phyloP scores from a whole-genome alignment of 2,888 invertebrate species.

The Sinhomidia bicolor region DNA sequence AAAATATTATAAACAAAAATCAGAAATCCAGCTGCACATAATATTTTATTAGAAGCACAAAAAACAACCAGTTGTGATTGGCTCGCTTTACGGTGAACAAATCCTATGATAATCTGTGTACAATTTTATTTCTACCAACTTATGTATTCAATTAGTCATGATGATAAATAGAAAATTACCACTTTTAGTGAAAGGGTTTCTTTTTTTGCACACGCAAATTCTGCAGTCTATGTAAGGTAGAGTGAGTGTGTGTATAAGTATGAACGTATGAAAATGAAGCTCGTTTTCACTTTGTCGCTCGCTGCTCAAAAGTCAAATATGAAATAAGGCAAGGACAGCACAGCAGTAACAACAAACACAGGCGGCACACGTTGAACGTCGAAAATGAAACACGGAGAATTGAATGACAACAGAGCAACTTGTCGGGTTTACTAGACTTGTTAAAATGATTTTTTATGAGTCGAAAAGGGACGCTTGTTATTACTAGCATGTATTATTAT shows the following conservation, averaged over 20 bases:
- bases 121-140: neutral
- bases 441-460: neutral
- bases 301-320: neutral
- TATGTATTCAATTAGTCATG: neutral
- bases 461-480: neutral
- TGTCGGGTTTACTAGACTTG: neutral
- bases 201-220: neutral
- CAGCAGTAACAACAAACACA: neutral
- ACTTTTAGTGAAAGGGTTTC: neutral
- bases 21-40: no score
- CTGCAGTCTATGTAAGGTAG: neutral
- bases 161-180: neutral
- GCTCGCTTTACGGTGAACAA: no score
- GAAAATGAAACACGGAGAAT: neutral
- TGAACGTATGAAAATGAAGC: constrained; percentile 44
- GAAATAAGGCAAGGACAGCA: neutral
- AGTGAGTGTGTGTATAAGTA: neutral
- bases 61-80: no score
- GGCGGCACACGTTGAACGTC: neutral
- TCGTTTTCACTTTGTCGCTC: constrained; percentile 12
- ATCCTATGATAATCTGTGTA: neutral
- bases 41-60: no score
- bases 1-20: neutral
- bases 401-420: neutral
- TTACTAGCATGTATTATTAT: no score